Evolutionary conservation across 1,140 invertebrate genomes (phyloP).

Genomic region (Drosophila lowei): DNA sequence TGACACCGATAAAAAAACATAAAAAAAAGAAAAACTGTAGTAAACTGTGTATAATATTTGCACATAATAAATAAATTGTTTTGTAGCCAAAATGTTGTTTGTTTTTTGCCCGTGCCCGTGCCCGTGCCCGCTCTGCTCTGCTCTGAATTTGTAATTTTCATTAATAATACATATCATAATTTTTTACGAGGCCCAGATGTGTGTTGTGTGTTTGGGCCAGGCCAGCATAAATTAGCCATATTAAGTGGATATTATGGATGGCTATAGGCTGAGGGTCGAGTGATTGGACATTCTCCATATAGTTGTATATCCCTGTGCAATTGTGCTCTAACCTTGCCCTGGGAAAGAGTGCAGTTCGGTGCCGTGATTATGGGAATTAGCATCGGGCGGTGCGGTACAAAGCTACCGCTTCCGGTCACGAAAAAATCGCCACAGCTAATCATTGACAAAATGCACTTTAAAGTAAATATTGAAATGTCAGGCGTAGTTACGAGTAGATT

Average conservation of each 20-base stretch:
- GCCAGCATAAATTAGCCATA: constrained; percentile 69
- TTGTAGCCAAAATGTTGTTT: constrained; percentile 32
- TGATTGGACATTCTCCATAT: constrained; percentile 45
- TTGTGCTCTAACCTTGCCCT: constrained; percentile 26
- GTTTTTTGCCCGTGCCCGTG: neutral
- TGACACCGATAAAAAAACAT: constrained; percentile 8
- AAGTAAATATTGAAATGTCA: constrained; percentile 40
- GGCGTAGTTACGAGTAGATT: neutral
- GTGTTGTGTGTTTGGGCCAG: constrained; percentile 27
- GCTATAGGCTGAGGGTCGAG: constrained; percentile 36
- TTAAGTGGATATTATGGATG: constrained; percentile 52
- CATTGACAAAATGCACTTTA: constrained; percentile 39
- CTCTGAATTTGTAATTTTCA: constrained; percentile 68
- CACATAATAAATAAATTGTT: constrained; percentile 60
- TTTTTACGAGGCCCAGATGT: constrained; percentile 50
- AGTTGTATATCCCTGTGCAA: constrained; percentile 6
- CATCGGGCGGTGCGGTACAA: constrained; percentile 50
- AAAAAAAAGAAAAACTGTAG: constrained; percentile 18
- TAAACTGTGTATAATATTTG: constrained; percentile 62
- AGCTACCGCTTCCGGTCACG: constrained; percentile 64
- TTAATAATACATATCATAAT: constrained; percentile 66
- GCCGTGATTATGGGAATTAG: constrained; percentile 33
- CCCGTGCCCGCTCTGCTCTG: neutral
- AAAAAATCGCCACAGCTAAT: constrained; percentile 35
- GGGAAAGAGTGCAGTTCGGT: constrained; percentile 7